Evolutionary conservation across 2,888 invertebrate species (phyloP).

Genomic region (Cryptocheilus praepositus): DNA sequence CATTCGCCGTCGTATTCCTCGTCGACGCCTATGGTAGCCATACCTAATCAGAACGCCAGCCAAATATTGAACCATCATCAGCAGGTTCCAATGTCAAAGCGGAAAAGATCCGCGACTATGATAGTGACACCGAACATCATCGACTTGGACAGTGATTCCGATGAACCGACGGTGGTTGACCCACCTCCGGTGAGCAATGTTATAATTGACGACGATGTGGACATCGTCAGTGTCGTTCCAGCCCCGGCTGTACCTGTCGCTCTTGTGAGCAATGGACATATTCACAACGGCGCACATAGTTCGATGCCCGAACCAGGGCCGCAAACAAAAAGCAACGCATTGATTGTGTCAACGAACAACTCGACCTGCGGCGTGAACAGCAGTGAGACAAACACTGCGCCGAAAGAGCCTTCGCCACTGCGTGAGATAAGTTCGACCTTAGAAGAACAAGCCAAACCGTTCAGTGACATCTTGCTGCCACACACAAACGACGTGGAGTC

Average conservation of each 20-base stretch:
- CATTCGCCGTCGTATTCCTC: neutral
- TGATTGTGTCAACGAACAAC: too few relatives aligned
- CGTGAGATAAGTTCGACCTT: neutral
- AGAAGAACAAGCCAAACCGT: neutral
- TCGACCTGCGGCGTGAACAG: too few relatives aligned
- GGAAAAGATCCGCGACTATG: neutral
- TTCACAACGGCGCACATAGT: neutral
- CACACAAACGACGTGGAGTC: conserved; percentile 61
- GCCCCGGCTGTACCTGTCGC: conserved; percentile 45
- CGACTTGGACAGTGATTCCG: conserved; percentile 52
- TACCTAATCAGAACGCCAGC: conserved; percentile 35
- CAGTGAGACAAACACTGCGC: too few relatives aligned
- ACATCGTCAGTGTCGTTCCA: neutral
- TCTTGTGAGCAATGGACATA: conserved; percentile 41
- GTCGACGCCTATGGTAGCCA: conserved; percentile 46
- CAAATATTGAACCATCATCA: conserved; percentile 17
- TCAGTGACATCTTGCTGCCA: conserved; percentile 43
- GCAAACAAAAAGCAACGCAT: neutral
- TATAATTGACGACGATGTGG: neutral
- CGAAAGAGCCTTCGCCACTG: neutral
- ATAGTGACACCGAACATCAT: conserved; percentile 34
- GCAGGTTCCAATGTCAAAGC: conserved; percentile 14
- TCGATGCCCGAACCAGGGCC: too few relatives aligned
- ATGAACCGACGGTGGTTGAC: conserved; percentile 31
- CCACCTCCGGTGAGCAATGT: neutral